phyloP scores from a whole-genome alignment of 2,888 invertebrate genomes.

The Chesias legatella region DNA sequence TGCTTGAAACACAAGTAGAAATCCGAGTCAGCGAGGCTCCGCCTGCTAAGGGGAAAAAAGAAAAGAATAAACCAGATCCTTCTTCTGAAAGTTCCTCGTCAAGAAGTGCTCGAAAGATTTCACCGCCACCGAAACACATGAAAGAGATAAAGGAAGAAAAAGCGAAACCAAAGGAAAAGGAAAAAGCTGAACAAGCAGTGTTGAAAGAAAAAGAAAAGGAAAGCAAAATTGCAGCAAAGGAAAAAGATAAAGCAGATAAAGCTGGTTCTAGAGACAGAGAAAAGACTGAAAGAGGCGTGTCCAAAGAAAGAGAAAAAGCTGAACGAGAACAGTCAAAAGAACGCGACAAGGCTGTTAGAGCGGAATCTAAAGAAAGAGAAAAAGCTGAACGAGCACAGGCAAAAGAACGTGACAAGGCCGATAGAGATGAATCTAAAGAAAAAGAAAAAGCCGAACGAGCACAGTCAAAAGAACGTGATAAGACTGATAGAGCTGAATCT shows the following conservation, averaged over 20 bases:
- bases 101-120: conserved; percentile 4
- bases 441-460: conserved; percentile 8
- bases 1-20: conserved; percentile 58
- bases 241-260: not conserved
- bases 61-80: conserved; percentile 14
- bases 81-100: conserved; percentile 6
- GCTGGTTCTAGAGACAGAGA: not conserved
- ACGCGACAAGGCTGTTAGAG: conserved; percentile 8
- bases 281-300: conserved; percentile 10
- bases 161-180: conserved; percentile 10
- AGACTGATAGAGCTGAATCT: conserved; percentile 5
- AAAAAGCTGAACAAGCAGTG: conserved; percentile 6
- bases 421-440: conserved; percentile 12
- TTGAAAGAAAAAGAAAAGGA: conserved; percentile 1
- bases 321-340: conserved; percentile 11
- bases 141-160: conserved; percentile 8
- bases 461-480: conserved; percentile 13
- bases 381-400: not conserved
- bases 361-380: conserved; percentile 8
- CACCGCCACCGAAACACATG: conserved; percentile 2
- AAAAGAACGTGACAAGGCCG: conserved; percentile 8
- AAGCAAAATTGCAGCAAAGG: not conserved
- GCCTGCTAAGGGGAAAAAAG: conserved; percentile 7
- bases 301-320: conserved; percentile 16
- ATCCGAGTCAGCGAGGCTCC: conserved; percentile 32